phyloP scores from a whole-genome alignment of 2,797 vertebrate species.

The Simalia tracyae region DNA sequence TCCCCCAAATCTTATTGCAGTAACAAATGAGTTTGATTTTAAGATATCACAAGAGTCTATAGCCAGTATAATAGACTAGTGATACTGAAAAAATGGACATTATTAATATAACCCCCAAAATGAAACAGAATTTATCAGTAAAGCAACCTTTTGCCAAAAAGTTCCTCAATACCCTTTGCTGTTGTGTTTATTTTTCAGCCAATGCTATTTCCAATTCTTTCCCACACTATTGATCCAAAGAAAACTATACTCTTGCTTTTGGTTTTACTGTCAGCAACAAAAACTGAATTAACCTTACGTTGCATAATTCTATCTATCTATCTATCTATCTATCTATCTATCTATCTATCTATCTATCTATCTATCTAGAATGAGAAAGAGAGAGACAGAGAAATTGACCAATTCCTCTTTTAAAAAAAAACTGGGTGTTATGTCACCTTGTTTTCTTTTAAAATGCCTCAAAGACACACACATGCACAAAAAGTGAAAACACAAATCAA shows the following conservation, averaged over 20 bases:
- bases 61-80: background rate
- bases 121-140: background rate
- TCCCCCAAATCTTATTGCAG: background rate
- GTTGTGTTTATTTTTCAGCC: background rate
- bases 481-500: background rate
- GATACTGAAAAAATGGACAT: background rate
- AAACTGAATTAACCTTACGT: background rate
- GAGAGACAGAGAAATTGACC: background rate
- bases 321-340: too few species aligned
- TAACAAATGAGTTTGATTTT: background rate
- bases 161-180: background rate
- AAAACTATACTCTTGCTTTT: background rate
- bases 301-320: background rate
- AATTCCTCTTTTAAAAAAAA: background rate
- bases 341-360: too few species aligned
- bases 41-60: background rate
- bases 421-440: background rate
- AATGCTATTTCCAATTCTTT: background rate
- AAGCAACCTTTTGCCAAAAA: background rate
- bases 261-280: background rate
- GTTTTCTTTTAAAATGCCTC: background rate
- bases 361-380: background rate
- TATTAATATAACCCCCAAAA: background rate
- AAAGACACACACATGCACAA: background rate
- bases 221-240: background rate